phyloP scores from a whole-genome alignment of 2,113 vertebrate genomes.

The Micromys minutus region DNA sequence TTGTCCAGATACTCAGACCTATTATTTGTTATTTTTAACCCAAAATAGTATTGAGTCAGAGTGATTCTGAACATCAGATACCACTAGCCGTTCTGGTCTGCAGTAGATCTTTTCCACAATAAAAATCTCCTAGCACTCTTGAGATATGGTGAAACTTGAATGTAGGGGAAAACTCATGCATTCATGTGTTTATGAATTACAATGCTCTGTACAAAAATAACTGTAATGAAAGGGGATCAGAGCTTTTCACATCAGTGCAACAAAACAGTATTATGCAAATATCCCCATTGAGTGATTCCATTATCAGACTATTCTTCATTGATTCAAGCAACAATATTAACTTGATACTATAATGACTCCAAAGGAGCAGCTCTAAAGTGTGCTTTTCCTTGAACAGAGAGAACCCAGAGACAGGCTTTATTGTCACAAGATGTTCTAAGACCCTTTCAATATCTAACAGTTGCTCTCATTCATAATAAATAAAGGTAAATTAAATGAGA shows the following conservation, averaged over 20 bases:
- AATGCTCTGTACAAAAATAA: slow-evolving; percentile 54
- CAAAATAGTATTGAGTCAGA: background rate
- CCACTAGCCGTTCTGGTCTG: background rate
- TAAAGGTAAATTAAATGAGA: slow-evolving; percentile 22
- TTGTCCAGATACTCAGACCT: background rate
- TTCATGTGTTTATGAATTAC: slow-evolving; percentile 40
- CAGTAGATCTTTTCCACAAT: background rate
- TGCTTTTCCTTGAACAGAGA: slow-evolving; percentile 65
- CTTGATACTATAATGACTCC: slow-evolving; percentile 68
- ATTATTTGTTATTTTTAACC: slow-evolving; percentile 33
- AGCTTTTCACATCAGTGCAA: slow-evolving; percentile 67
- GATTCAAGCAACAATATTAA: slow-evolving; percentile 69
- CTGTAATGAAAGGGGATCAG: slow-evolving; percentile 71
- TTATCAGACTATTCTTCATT: slow-evolving; percentile 73
- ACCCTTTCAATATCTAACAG: slow-evolving; percentile 34
- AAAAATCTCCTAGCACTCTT: slow-evolving; percentile 54
- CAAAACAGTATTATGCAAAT: slow-evolving; percentile 64
- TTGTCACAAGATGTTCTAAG: slow-evolving; percentile 13
- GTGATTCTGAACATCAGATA: slow-evolving; percentile 13
- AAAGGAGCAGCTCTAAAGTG: slow-evolving; percentile 66
- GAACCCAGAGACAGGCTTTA: slow-evolving; percentile 46
- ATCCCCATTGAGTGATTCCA: slow-evolving; percentile 52
- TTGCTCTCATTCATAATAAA: slow-evolving; percentile 65
- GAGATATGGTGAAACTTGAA: slow-evolving; percentile 63
- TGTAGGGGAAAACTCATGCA: slow-evolving; percentile 31